These are phyloP conservation scores for Hydractinia echinata DNA, from an alignment of 30 jellyfish, hydroid and myxozoan species.

Conservation along the genomic window DNA sequence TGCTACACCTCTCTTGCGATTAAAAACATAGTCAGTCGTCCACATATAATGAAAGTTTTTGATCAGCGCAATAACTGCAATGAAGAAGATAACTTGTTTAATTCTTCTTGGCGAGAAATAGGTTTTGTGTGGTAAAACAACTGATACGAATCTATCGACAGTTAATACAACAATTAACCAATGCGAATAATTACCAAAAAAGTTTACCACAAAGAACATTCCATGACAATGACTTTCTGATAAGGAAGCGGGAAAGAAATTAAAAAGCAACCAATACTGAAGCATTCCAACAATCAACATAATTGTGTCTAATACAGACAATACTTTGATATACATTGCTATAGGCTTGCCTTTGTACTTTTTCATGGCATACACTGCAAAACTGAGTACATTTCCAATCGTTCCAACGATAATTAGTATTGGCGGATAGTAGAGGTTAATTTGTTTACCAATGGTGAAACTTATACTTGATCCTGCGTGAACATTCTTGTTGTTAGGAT, in stretches of 20 bases:
- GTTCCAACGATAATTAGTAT: slow-evolving; percentile 8
- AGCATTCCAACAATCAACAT: slow-evolving; percentile 17
- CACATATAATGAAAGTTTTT: slow-evolving; percentile 28
- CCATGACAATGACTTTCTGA: slow-evolving; percentile 13
- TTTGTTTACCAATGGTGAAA: slow-evolving; percentile 4
- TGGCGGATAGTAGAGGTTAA: slow-evolving; percentile 22
- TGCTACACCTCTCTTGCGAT: background rate
- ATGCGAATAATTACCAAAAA: slow-evolving; percentile 24
- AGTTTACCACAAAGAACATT: slow-evolving; percentile 21
- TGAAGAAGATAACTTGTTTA: background rate
- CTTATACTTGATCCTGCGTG: too few relatives aligned
- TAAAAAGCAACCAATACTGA: slow-evolving; percentile 23
- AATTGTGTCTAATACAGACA: slow-evolving; percentile 6
- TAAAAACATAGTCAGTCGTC: slow-evolving; percentile 10
- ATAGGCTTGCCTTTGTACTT: background rate
- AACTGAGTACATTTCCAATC: slow-evolving; percentile 18
- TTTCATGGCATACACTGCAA: background rate
- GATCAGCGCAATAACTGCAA: background rate
- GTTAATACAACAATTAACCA: slow-evolving; percentile 8
- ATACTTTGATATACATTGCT: background rate
- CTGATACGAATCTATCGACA: background rate
- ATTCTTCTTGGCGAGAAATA: background rate
- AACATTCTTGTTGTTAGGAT: too few relatives aligned
- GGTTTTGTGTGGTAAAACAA: background rate
- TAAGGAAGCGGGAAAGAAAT: slow-evolving; percentile 8